Evolutionary conservation across 2,888 invertebrate species (phyloP).

Genomic region (Caenorhabditis uteleia): DNA sequence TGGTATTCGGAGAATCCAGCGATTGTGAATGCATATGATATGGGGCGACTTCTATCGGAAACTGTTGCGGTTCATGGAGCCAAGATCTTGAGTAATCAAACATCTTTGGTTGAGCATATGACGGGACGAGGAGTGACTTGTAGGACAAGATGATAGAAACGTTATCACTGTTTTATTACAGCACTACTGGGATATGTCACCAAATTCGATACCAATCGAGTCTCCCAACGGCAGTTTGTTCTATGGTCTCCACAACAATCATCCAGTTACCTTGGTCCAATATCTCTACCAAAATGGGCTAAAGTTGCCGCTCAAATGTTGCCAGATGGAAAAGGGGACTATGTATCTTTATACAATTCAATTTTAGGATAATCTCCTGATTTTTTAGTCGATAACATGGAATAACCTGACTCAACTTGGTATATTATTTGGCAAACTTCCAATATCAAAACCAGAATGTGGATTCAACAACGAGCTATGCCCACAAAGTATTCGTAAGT

Average conservation of each 20-base stretch:
- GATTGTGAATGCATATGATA: constrained; percentile 34
- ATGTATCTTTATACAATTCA: constrained; percentile 7
- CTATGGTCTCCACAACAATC: constrained; percentile 28
- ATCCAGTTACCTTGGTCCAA: constrained; percentile 9
- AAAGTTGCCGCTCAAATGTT: constrained; percentile 19
- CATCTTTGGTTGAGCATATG: constrained; percentile 13
- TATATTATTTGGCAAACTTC: constrained; percentile 22
- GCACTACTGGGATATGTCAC: constrained; percentile 34
- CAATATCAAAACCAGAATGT: constrained; percentile 36
- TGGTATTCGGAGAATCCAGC: constrained; percentile 22
- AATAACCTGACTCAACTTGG: constrained; percentile 29
- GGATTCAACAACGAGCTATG: constrained; percentile 47
- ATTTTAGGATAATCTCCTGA: background rate
- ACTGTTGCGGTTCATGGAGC: constrained; percentile 24
- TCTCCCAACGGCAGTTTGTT: constrained; percentile 30
- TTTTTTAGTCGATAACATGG: constrained; percentile 25
- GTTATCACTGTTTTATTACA: background rate
- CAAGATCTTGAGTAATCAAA: constrained; percentile 10
- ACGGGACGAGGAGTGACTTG: constrained; percentile 27
- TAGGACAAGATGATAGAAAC: background rate
- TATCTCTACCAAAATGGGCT: constrained; percentile 20
- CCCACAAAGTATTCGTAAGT: constrained; percentile 18
- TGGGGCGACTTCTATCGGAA: constrained; percentile 31
- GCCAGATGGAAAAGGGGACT: constrained; percentile 37
- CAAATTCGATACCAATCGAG: constrained; percentile 16